Conservation (phyloP, 1,140 invertebrate species). For the Meloidogyne hapla region DNA sequence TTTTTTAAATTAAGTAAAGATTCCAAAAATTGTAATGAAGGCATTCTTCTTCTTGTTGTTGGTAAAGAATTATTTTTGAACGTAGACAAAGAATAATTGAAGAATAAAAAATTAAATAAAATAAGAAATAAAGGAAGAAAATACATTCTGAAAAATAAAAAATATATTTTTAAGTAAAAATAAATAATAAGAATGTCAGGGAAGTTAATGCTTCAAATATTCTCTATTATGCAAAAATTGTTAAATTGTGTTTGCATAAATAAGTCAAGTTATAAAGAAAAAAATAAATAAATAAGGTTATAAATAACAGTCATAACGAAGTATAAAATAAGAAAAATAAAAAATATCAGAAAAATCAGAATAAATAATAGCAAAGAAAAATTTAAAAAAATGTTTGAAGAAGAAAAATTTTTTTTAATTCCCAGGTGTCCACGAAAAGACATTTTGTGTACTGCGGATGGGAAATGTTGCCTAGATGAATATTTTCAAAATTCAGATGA, state of each 20-base stretch:
- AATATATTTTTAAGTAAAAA: neutral
- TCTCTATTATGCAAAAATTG: slow-evolving; percentile 3
- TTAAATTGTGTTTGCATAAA: slow-evolving; percentile 2
- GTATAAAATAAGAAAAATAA: neutral
- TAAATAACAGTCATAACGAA: neutral
- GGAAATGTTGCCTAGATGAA: no score
- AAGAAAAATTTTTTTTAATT: no score
- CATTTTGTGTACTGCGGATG: no score
- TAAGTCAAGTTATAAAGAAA: neutral
- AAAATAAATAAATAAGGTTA: neutral
- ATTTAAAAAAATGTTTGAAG: no score
- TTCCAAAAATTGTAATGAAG: slow-evolving; percentile 40
- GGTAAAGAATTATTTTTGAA: neutral
- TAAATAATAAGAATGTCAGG: neutral
- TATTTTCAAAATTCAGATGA: no score
- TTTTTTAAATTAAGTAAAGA: slow-evolving; percentile 40
- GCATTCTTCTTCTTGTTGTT: slow-evolving; percentile 13
- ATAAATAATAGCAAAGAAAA: no score
- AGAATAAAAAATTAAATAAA: slow-evolving; percentile 6
- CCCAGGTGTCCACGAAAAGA: no score
- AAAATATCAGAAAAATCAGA: no score
- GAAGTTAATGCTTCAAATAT: neutral
- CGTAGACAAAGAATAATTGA: neutral
- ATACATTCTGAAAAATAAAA: neutral
- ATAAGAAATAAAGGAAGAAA: neutral